phyloP scores from a whole-genome alignment of 2,888 invertebrate species.

The Mayetiola destructor region DNA sequence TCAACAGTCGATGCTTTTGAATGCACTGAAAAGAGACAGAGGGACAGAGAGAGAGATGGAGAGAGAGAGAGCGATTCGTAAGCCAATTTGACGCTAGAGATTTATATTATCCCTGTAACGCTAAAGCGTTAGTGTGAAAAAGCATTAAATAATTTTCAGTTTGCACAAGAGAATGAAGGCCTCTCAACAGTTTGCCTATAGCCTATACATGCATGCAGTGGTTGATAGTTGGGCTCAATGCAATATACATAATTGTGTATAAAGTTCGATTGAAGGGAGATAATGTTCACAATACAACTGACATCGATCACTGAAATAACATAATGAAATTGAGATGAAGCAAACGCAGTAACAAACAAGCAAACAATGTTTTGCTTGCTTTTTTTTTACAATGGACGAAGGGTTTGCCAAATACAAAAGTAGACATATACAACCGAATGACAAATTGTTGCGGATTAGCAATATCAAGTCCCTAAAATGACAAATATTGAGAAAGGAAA shows the following conservation, averaged over 20 bases:
- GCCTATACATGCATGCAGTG: neutral
- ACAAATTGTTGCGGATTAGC: slow-evolving; percentile 11
- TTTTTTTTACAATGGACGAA: no score
- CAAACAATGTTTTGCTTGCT: no score
- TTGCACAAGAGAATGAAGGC: no score
- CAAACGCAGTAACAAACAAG: neutral
- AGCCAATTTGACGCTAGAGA: no score
- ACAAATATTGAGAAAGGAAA: no score
- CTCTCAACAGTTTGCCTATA: neutral
- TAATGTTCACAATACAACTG: slow-evolving; percentile 5
- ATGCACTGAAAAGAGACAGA: neutral
- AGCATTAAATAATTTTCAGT: no score
- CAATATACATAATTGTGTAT: neutral
- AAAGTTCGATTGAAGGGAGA: slow-evolving; percentile 8
- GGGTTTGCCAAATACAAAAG: neutral
- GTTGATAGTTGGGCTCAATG: neutral
- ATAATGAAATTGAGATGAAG: neutral
- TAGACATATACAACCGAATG: neutral
- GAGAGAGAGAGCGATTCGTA: no score
- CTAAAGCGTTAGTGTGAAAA: no score
- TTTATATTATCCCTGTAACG: no score
- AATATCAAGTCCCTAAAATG: neutral
- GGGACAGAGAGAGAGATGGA: no score
- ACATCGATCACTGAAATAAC: neutral
- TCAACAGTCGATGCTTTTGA: neutral